phyloP scores from a whole-genome alignment of 2,113 vertebrate species.

The Campylomormyrus tamandua region DNA sequence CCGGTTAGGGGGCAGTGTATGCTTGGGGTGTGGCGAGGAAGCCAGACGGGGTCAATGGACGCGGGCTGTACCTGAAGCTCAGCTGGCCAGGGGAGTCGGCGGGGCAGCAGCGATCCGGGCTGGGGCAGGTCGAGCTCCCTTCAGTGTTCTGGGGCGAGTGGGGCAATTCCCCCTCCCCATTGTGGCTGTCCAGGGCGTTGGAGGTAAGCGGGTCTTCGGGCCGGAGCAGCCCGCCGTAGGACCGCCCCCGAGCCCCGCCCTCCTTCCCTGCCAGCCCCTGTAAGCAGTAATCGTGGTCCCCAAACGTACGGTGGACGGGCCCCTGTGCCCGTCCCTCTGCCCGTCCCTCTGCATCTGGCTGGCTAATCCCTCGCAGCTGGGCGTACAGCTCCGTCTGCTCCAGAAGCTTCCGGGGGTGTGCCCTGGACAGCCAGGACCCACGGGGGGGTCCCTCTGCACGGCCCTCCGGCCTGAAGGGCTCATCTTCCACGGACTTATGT shows the following conservation, averaged over 20 bases:
- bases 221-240: slow-evolving; percentile 29
- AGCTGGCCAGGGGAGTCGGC: slow-evolving; percentile 73
- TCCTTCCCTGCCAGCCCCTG: slow-evolving; percentile 54
- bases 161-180: slow-evolving; percentile 31
- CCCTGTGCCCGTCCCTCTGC: slow-evolving; percentile 42
- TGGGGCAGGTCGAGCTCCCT: slow-evolving; percentile 46
- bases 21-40: background rate
- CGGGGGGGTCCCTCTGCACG: slow-evolving; percentile 48
- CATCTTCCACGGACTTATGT: slow-evolving; percentile 86
- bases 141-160: slow-evolving; percentile 38
- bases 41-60: background rate
- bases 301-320: slow-evolving; percentile 65
- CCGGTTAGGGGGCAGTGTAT: background rate
- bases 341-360: slow-evolving; percentile 32
- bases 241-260: slow-evolving; percentile 19
- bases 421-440: slow-evolving; percentile 42
- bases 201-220: slow-evolving; percentile 7
- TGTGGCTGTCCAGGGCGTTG: slow-evolving; percentile 11
- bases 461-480: slow-evolving; percentile 86
- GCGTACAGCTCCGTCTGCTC: slow-evolving; percentile 89
- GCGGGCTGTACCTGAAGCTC: slow-evolving; percentile 69
- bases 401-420: slow-evolving; percentile 69
- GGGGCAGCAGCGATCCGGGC: slow-evolving; percentile 57
- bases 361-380: slow-evolving; percentile 68
- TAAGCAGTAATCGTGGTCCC: slow-evolving; percentile 94